Evolutionary conservation across 2,113 vertebrate genomes (phyloP).

Genomic region (Hemiscyllium ocellatum): DNA sequence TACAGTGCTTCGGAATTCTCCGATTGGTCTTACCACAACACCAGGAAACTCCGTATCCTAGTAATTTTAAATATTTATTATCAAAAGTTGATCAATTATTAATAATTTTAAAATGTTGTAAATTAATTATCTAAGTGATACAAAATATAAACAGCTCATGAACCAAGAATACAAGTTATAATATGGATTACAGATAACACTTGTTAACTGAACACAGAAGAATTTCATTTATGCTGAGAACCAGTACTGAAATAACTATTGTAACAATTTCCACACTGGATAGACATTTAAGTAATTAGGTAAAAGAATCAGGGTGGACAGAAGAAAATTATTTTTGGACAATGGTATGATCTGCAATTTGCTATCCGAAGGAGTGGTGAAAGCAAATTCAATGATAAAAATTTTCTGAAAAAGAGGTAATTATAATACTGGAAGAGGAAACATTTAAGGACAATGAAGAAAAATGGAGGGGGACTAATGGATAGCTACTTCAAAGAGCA

Average conservation of each 20-base stretch:
- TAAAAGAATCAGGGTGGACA: not conserved
- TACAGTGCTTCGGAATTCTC: conserved; percentile 93
- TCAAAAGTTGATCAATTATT: conserved; percentile 33
- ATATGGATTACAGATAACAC: not conserved
- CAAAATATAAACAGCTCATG: not conserved
- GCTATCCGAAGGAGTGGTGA: not conserved
- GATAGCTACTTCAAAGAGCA: not conserved
- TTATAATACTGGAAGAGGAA: conserved; percentile 3
- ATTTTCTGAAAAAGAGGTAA: not conserved
- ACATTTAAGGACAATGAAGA: not conserved
- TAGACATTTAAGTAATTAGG: not conserved
- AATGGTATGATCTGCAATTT: not conserved
- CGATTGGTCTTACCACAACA: conserved; percentile 89
- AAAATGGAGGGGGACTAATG: not conserved
- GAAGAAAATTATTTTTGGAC: not conserved
- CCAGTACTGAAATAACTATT: not conserved
- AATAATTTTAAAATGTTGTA: not conserved
- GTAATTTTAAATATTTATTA: not conserved
- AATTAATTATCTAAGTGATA: not conserved
- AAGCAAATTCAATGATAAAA: not conserved
- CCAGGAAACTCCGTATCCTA: conserved; percentile 97
- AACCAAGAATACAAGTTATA: not conserved
- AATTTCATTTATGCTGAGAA: not conserved
- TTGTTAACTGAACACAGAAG: not conserved
- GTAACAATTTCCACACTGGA: not conserved